Base-by-base conservation (phyloP, 1,140 invertebrate species). In the Pollicipes pollicipes region DNA sequence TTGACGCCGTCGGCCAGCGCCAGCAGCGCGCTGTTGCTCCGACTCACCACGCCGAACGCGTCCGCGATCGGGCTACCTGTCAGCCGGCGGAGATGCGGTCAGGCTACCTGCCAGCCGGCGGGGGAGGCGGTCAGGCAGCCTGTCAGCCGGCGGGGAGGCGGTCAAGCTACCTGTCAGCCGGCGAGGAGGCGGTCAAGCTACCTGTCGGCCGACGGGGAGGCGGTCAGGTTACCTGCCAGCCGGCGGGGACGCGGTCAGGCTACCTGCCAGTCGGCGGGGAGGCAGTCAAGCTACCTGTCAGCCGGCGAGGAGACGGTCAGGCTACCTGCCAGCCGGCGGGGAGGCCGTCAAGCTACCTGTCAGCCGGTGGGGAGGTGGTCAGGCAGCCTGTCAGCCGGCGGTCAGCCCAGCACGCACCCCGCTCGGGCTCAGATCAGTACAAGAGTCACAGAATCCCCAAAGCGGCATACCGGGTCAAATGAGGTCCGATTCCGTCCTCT, bases 1-100 rank as follows among this genome's bases (percentile, higher is more conserved):
- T 96, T 95, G 0, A 95, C 93, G 58, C 93, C 93, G 83, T 95
- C 93, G 24, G 91, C 93, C 68, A 96, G 83, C 37, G 89, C 87
- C 76, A 95, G 81, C 72, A 94, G 85, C 6, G 88, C 87, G 73
- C 87, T 90, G 79, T 94, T 90, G 67, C 84, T 84, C 64, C 91
- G 82, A 6, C 89, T 86, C 73, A 90, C 87, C 66, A 95, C 82
- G 2, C 88, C 92, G 82, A 91, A 95, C 75, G 90, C 89, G 81
- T 95, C 93, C 26, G 93, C 93, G 74, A 95, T 90, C 26, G 93
- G 93, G 78, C 90, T 89, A 8, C 93, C 91, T 82, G 74, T 21
- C 17, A 58, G n/a, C n/a, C n/a, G n/a, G n/a, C n/a, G n/a, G n/a
- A n/a, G n/a, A n/a, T n/a, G n/a, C n/a, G n/a, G n/a, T n/a, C 45